Conservation (phyloP, 2,888 invertebrate species). For the Noctua comes region DNA sequence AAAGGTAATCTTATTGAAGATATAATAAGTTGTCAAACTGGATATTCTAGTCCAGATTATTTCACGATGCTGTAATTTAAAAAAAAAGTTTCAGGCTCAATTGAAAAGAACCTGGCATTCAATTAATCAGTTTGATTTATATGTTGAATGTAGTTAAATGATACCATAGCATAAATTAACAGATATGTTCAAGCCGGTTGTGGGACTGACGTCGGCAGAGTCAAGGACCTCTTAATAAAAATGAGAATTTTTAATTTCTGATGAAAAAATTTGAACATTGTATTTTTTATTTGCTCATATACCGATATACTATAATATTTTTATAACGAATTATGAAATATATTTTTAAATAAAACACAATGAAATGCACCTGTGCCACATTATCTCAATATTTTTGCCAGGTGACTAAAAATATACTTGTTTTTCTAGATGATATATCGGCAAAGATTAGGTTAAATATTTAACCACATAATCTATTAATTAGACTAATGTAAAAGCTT, state of each 20-base stretch:
- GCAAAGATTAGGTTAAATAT: not conserved
- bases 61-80: not conserved
- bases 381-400: not conserved
- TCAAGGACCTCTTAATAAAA: conserved; percentile 36
- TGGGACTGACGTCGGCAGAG: conserved; percentile 4
- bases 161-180: conserved; percentile 21
- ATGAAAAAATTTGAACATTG: not conserved
- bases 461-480: not conserved
- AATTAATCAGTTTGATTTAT: conserved; percentile 21
- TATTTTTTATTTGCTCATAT: not conserved
- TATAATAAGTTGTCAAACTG: not conserved
- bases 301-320: not conserved
- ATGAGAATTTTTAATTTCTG: not conserved
- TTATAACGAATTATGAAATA: not conserved
- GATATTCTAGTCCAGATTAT: not conserved
- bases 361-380: not conserved
- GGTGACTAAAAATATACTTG: not conserved
- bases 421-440: not conserved
- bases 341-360: not conserved
- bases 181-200: conserved; percentile 41
- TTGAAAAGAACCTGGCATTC: not conserved
- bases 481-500: not conserved
- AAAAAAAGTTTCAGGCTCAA: not conserved
- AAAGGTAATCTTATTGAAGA: not conserved
- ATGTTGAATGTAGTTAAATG: conserved; percentile 19